Base-by-base conservation (phyloP, 1,140 invertebrate species). In the Brachionus calyciflorus region DNA sequence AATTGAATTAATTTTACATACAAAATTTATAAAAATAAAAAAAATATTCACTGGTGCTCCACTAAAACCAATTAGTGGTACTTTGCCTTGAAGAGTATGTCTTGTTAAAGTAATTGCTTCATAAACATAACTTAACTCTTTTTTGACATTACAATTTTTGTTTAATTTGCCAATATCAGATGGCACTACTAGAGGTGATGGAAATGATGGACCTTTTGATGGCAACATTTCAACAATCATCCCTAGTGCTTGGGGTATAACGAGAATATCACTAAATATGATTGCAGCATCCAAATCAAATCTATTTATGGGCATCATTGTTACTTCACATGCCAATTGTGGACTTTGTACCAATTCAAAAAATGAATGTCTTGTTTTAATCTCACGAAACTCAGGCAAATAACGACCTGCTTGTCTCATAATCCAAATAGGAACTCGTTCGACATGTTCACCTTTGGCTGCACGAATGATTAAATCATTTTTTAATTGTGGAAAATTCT, bases 401-500 rank as follows among this genome's bases (percentile, higher is more conserved):
- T 98, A 97, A 79, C 96, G 87, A 9, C 96, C 96, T 53, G 96
- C 96, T 87, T 99, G 96, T 80, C 96, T 88, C 96, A 99, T 99
- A 9, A 97, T 90, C 96, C 96, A 99, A 44, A 98, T 90, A 14
- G 96, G 96, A 4, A 94, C 88, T 81, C 89, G 89, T 81, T 95
- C 92, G 0, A 93, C 91, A 69, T 88, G 87, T 83, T 95, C 89
- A 3, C 94, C 94, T 65, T 86, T 86, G 2, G 93, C 92, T 49
- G 93, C 94, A 82, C 89, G 88, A 33, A 98, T 83, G 68, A 99
- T 87, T 55, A 91, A 87, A 82, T 97, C 93, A 88, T 98, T 98
- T 86, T 92, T 89, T n/a, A 98, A 83, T 9, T 84, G 81, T 33
- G 94, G 93, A 86, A 98, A 98, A 81, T 89, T 85, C 88, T 86